These are phyloP conservation scores for Microctonus brassicae DNA, from an alignment of 2,888 invertebrate genomes.

Conservation along the genomic window DNA sequence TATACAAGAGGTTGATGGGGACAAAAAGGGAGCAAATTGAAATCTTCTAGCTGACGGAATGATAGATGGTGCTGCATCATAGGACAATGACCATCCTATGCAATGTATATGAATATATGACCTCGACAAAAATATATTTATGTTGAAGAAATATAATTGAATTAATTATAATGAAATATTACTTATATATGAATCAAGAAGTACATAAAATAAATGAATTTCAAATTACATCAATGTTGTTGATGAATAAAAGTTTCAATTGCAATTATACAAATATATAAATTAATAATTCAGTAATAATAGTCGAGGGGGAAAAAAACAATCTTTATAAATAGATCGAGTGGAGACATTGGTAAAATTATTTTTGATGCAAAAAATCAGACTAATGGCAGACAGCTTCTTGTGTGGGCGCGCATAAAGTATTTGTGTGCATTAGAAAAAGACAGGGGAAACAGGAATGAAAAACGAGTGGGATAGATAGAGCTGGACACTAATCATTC, in stretches of 20 bases:
- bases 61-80: conserved; percentile 56
- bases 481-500: conserved; percentile 54
- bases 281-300: not conserved
- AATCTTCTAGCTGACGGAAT: conserved; percentile 67
- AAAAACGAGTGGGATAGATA: conserved; percentile 37
- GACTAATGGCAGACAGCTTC: conserved; percentile 44
- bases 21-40: conserved; percentile 68
- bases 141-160: not conserved
- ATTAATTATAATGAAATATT: not conserved
- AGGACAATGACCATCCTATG: conserved; percentile 28
- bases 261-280: not conserved
- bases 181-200: not conserved
- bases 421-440: not conserved
- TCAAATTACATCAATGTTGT: not conserved
- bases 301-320: not conserved
- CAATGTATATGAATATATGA: not conserved
- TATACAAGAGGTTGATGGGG: conserved; percentile 28
- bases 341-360: conserved; percentile 39
- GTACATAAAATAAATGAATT: not conserved
- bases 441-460: not conserved
- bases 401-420: conserved; percentile 43
- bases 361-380: conserved; percentile 43
- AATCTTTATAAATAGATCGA: not conserved
- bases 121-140: conserved; percentile 23
- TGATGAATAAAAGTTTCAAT: not conserved